Conservation (phyloP, 2,888 invertebrate species). For the Mythimna impura region DNA sequence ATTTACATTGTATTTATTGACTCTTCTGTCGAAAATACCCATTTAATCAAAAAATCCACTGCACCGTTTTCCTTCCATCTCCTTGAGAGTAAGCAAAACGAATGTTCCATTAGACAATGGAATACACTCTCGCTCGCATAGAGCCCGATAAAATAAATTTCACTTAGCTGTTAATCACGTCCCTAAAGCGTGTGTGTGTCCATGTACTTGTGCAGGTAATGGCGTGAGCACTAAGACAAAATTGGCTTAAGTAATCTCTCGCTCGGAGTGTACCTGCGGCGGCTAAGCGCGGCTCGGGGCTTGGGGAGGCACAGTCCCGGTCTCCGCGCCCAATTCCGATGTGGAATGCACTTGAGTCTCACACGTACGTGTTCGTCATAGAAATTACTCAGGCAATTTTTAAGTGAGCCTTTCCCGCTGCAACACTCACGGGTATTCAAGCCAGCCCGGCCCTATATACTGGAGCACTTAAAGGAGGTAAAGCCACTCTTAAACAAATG, state of each 20-base stretch:
- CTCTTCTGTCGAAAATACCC: constrained; percentile 55
- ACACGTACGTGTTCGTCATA: constrained; percentile 87
- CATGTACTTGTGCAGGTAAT: constrained; percentile 78
- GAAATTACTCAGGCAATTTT: constrained; percentile 87
- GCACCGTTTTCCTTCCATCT: constrained; percentile 64
- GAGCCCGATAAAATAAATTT: constrained; percentile 83
- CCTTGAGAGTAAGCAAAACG: constrained; percentile 72
- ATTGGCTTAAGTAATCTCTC: constrained; percentile 85
- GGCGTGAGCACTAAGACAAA: constrained; percentile 83
- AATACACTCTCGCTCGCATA: constrained; percentile 72
- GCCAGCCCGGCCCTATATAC: constrained; percentile 79
- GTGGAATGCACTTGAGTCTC: constrained; percentile 80
- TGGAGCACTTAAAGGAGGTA: constrained; percentile 86
- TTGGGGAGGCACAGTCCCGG: constrained; percentile 44
- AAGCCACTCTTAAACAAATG: constrained; percentile 88
- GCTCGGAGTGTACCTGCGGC: constrained; percentile 72
- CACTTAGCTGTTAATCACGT: constrained; percentile 85
- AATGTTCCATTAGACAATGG: constrained; percentile 79
- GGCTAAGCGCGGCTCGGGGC: constrained; percentile 51
- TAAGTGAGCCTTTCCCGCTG: constrained; percentile 87
- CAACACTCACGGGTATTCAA: constrained; percentile 87
- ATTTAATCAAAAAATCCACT: constrained; percentile 52
- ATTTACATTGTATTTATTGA: constrained; percentile 36
- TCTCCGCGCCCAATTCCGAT: constrained; percentile 76
- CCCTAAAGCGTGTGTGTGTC: constrained; percentile 79